Evolutionary conservation across 2,797 vertebrate species (phyloP), one percentile per base, ranked within the genome.

Genomic region (Eurystomus glaucurus): DNA sequence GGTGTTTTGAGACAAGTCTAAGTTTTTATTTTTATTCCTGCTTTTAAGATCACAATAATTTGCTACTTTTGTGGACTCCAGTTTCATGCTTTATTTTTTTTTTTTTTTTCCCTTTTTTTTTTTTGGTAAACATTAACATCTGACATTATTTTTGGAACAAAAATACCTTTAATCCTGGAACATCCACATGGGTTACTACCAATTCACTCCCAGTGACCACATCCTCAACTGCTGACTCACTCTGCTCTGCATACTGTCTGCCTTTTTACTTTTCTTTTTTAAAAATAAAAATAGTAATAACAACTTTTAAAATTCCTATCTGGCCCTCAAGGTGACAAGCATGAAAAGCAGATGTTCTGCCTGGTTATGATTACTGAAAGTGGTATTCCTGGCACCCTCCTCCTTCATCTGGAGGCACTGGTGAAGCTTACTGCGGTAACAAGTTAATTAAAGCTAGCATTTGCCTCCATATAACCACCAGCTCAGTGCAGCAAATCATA

Each of bases 221-320:
- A 96, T 88, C 72, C 69, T 94, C 82, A 81, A 2, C 16, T n/a
- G 72, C 71, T 83, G 92, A 93, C 70, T 95, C 91, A 54, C n/a
- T 55, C 33, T 43, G 55, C 15, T 51, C 48, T 58, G 22, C 48
- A 33, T 37, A 39, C 20, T 1, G 3, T 50, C 45, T 69, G 52
- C 21, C 25, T 19, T 28, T 8, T 14, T 57, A 41, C 21, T 11
- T 12, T 62, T 57, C 19, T 5, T 8, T 25, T 43, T 43, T 26
- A 26, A 26, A 64, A 48, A 46, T 33, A 25, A 4, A 21, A 76
- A 71, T 71, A 88, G 35, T 18, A 93, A 58, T 3, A 91, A 50
- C 55, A 50, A 70, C 51, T 74, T 31, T 0, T 43, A 92, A 91
- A 74, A 66, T 26, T 64, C 72, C 65, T 75, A 31, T 48, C 39